Conservation (phyloP, 1,140 invertebrate species). For the Idris sp. region DNA sequence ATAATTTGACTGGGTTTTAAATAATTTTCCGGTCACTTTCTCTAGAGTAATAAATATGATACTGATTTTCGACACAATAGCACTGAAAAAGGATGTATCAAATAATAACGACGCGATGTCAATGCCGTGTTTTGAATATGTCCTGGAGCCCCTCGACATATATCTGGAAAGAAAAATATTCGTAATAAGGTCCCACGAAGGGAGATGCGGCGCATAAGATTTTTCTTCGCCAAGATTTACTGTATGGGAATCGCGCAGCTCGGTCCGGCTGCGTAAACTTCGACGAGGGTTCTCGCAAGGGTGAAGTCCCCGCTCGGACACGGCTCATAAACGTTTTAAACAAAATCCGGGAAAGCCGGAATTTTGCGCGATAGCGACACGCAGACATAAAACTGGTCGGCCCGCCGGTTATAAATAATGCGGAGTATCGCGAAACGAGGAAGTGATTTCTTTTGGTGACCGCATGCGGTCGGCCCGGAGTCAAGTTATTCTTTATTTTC, state of each 20-base stretch:
- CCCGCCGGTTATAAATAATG: conserved; percentile 65
- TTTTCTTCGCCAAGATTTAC: conserved; percentile 68
- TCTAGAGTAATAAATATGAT: too few species aligned
- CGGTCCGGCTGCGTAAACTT: conserved; percentile 74
- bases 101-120: conserved; percentile 39
- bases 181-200: conserved; percentile 43
- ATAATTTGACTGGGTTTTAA: too few species aligned
- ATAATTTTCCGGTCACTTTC: too few species aligned
- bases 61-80: conserved; percentile 5
- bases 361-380: conserved; percentile 63
- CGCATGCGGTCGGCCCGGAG: conserved; percentile 63
- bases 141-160: conserved; percentile 26
- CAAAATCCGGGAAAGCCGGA: conserved; percentile 74
- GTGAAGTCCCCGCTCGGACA: conserved; percentile 69
- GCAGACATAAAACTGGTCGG: conserved; percentile 48
- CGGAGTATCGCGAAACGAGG: conserved; percentile 55
- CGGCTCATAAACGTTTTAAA: conserved; percentile 78
- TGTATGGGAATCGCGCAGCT: conserved; percentile 66
- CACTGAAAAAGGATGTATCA: conserved; percentile 41
- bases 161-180: conserved; percentile 47
- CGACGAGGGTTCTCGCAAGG: conserved; percentile 56
- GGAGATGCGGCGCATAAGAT: conserved; percentile 52
- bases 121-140: conserved; percentile 52
- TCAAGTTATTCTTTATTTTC: conserved; percentile 62
- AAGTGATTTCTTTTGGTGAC: conserved; percentile 63